Conservation (phyloP, 2,113 vertebrate species). For the Glaucomys volans region DNA sequence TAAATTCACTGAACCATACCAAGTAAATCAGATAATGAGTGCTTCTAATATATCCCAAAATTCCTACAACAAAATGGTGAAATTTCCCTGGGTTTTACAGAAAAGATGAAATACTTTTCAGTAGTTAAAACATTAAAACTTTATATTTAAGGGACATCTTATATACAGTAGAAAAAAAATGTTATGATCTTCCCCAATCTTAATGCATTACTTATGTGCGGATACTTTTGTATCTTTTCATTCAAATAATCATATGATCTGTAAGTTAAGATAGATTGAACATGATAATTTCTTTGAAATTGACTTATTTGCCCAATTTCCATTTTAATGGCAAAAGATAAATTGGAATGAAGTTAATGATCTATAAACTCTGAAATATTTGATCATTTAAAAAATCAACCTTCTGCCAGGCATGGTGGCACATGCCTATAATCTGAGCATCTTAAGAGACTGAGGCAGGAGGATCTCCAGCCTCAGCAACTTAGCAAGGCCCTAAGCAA, state of each 20-base stretch:
- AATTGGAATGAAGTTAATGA: conserved; percentile 48
- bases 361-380: neutral
- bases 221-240: conserved; percentile 19
- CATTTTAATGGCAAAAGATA: conserved; percentile 48
- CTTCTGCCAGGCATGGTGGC: neutral
- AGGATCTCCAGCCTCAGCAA: too few relatives aligned
- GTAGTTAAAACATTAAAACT: conserved; percentile 27
- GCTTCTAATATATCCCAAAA: neutral
- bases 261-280: conserved; percentile 44
- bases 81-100: conserved; percentile 46
- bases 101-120: conserved; percentile 56
- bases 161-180: conserved; percentile 5
- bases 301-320: conserved; percentile 44
- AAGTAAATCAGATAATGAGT: conserved; percentile 50
- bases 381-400: conserved; percentile 36
- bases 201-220: conserved; percentile 25
- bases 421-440: too few relatives aligned
- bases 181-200: neutral
- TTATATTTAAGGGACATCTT: conserved; percentile 34
- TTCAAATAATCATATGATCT: conserved; percentile 33
- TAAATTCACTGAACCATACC: conserved; percentile 7
- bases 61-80: neutral
- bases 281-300: conserved; percentile 45
- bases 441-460: too few relatives aligned
- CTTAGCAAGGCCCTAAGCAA: too few relatives aligned